Conservation (phyloP, 1,140 invertebrate genomes). For the Leptinotarsa defecta region DNA sequence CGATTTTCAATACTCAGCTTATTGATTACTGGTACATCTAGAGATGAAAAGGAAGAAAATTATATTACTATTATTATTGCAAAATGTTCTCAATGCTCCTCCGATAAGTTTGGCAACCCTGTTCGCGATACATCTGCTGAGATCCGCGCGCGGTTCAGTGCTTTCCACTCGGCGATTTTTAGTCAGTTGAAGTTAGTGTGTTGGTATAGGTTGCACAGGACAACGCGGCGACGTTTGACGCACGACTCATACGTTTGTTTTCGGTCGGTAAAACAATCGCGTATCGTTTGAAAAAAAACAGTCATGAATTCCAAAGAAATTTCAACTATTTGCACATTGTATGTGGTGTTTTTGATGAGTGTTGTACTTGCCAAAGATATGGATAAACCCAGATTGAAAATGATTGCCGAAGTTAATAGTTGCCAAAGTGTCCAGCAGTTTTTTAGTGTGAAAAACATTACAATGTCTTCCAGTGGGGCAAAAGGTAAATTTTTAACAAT, state of each 20-base stretch:
- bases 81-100: too few relatives aligned
- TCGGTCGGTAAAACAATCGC: not conserved
- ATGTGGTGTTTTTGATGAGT: constrained; percentile 15
- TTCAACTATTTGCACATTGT: not conserved
- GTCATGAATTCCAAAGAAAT: not conserved
- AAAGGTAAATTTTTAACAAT: not conserved
- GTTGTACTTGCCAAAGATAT: constrained; percentile 15
- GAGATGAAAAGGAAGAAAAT: too few relatives aligned
- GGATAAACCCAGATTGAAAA: constrained; percentile 13
- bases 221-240: not conserved
- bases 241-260: not conserved
- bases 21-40: too few relatives aligned
- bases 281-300: not conserved
- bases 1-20: too few relatives aligned
- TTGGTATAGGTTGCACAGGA: not conserved
- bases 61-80: too few relatives aligned
- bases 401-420: constrained; percentile 2
- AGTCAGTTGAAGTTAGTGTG: not conserved
- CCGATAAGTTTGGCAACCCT: not conserved
- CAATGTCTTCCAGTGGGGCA: not conserved
- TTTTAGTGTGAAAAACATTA: constrained; percentile 16
- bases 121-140: constrained; percentile 10
- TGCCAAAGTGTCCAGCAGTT: constrained; percentile 7
- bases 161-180: constrained; percentile 2
- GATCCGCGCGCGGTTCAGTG: constrained; percentile 9